Evolutionary conservation across 2,888 invertebrate genomes (phyloP), one percentile per base, ranked within the genome.

Genomic region (Acronicta alni): DNA sequence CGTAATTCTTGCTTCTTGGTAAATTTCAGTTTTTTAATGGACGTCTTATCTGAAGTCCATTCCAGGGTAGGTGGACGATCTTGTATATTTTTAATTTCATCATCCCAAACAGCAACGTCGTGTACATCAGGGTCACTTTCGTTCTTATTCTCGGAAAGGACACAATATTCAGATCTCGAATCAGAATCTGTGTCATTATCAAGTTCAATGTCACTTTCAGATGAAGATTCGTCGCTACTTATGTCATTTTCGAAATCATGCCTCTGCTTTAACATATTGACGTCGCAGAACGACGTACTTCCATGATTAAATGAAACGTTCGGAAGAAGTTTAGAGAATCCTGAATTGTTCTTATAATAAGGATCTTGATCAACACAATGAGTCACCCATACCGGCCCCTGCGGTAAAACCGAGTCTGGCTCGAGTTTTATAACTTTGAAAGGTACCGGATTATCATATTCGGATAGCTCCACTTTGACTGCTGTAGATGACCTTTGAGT

Each of bases 1-100:
- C 58, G 8, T 55, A 68, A 43, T 47, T 68, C 42, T 30, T 41
- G 46, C 35, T 44, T 62, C 23, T 39, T 62, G 3, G 23, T 52
- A 32, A 60, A 60, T 15, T 41, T 9, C 1, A 52, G 10, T 9
- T 14, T 30, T 32, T 30, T 61, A 17, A 61, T 49, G 5, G 52
- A 43, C 3, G 18, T 17, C 17, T 26, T 1, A 0, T 61, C 52
- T 17, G 53, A n/a, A 37, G 46, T 26, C 60, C 60, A 60, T 18
- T 15, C 9, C 32, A 15, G 32, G 30, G 14, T 42, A n/a, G 46
- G 9, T 37, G 18, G 9, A n/a, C 18, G n/a, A 16, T 42, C n/a
- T 9, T 17, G 18, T 18, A 10, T 12, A 30, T 12, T 30, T 30
- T 10, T 30, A 30, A 12, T 30, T 12, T 10, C 4, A 30, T 12